phyloP scores from a whole-genome alignment of 2,113 vertebrate species.

The Lophura nycthemera region DNA sequence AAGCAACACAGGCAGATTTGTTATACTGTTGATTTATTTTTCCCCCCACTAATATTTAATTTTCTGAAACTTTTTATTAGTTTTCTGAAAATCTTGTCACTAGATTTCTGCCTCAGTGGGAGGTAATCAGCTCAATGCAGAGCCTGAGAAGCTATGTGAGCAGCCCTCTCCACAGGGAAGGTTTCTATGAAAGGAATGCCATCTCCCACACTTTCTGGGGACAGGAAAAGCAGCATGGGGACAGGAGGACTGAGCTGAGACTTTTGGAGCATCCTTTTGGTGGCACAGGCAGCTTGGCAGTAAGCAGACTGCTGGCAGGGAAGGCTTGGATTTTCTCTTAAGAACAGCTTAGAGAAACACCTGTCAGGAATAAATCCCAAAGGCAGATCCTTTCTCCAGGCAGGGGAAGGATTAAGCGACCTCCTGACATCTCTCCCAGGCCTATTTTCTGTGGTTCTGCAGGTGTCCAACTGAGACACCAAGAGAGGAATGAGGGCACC shows the following conservation, averaged over 20 bases:
- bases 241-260: background rate
- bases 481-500: background rate
- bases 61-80: background rate
- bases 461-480: background rate
- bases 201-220: background rate
- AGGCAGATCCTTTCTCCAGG: background rate
- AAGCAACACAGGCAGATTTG: background rate
- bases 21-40: background rate
- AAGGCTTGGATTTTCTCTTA: background rate
- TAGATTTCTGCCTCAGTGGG: background rate
- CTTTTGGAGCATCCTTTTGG: background rate
- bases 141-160: background rate
- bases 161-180: background rate
- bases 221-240: background rate
- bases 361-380: background rate
- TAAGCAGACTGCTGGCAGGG: background rate
- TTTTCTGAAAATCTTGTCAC: background rate
- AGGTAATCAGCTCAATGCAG: background rate
- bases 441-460: background rate
- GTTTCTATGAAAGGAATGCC: background rate
- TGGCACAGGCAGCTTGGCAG: background rate
- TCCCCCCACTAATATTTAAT: background rate
- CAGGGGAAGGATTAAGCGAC: background rate
- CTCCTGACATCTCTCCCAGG: background rate
- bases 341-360: background rate